Conservation (phyloP, 2,113 vertebrate species). For the Calidris pygmaea region DNA sequence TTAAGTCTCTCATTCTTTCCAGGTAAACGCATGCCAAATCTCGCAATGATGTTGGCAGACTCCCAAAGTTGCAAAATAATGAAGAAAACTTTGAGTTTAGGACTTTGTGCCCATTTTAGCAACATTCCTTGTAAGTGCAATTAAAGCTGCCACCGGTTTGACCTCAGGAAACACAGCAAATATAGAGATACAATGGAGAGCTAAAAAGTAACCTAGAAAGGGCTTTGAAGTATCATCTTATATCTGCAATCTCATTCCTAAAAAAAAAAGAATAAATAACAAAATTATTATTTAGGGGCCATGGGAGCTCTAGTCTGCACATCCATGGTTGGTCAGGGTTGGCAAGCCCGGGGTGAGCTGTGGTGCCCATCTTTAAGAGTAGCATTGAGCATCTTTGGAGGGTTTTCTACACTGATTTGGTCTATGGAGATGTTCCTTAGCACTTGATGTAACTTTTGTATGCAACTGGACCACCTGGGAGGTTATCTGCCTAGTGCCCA, state of each 20-base stretch:
- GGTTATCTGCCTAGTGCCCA: background rate
- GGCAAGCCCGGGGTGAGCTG: background rate
- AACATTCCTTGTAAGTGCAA: slow-evolving; percentile 57
- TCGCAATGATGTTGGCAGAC: slow-evolving; percentile 59
- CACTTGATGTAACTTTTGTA: background rate
- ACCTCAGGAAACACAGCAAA: background rate
- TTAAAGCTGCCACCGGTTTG: slow-evolving; percentile 39
- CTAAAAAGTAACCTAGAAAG: background rate
- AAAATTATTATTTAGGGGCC: background rate
- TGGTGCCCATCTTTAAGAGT: background rate
- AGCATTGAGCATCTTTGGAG: background rate
- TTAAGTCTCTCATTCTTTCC: slow-evolving; percentile 70
- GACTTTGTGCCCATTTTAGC: slow-evolving; percentile 58
- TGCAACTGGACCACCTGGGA: background rate
- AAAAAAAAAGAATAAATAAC: background rate
- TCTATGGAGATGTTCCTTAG: accelerated
- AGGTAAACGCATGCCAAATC: slow-evolving; percentile 76
- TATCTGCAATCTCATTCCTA: background rate
- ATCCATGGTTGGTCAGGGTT: background rate
- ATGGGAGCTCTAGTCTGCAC: background rate
- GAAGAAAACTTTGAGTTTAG: slow-evolving; percentile 68
- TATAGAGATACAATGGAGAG: background rate
- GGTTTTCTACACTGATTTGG: accelerated
- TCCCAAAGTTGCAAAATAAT: slow-evolving; percentile 75
- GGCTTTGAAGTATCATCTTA: background rate